Evolutionary conservation across 2,888 invertebrate species (phyloP), one percentile per base, ranked within the genome.

Genomic region (Diplolepis rosae): DNA sequence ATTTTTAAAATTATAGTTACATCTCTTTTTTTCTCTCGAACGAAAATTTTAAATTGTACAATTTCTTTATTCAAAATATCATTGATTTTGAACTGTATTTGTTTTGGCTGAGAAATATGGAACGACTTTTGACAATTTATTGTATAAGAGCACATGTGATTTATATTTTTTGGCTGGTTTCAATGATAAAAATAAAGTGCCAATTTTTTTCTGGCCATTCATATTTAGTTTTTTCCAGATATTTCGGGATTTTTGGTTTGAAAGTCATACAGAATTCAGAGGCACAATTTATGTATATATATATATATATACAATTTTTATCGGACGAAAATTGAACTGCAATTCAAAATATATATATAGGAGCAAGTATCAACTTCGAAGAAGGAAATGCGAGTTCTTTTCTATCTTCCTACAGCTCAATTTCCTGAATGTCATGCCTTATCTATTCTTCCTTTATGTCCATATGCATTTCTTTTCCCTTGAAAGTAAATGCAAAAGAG

Each of bases 181-280:
- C 1, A 24, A n/a, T 11, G 50, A n/a, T 52, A 52, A 28, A 52
- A 52, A 52, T 52, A 52, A 24, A 52, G n/a, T n/a, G n/a, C n/a
- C n/a, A 28, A 28, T 28, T 28, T 52, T 28, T 28, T 3, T 42
- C n/a, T 42, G 39, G 5, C n/a, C 28, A 13, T 28, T 52, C 52
- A 18, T 18, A 30, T 18, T 32, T 54, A 32, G 18, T 18, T 54
- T 30, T 54, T 9, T 54, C 18, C 32, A 32, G 32, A 54, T 30
- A 18, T 54, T 54, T 4, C 30, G 32, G 32, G 11, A 54, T 32
- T 54, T 54, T 6, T 28, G n/a, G 51, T 27, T 27, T 27, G 54
- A 30, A 30, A 54, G 30, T 54, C 54, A 54, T 30, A 30, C 54
- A 54, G 54, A 32, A 18, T 18, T 15, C 18, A 18, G 54, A 6